Conservation (phyloP, 2,113 vertebrate genomes). For the Aldabrachelys gigantea region DNA sequence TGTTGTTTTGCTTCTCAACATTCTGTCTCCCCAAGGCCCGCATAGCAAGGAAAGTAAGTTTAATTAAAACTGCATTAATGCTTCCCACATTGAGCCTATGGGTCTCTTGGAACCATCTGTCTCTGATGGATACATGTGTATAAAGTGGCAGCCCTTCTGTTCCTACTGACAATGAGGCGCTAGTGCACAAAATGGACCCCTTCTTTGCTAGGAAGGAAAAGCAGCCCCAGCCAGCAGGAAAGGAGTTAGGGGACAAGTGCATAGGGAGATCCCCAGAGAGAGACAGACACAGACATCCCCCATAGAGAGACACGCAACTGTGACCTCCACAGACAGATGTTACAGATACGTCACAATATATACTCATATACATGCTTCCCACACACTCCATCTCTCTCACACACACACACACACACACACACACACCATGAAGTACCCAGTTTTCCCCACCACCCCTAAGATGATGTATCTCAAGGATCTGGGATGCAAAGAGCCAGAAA, state of each 20-base stretch:
- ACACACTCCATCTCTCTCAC: constrained; percentile 22
- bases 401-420: not conserved
- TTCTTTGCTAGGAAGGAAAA: not conserved
- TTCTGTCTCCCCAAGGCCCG: constrained; percentile 13
- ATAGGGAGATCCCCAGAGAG: no score
- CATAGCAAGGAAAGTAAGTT: constrained; percentile 3
- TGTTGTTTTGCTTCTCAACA: not conserved
- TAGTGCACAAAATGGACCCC: rapidly evolving
- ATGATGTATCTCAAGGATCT: not conserved
- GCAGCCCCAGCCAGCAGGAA: rapidly evolving
- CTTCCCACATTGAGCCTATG: not conserved
- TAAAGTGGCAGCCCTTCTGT: constrained; percentile 4
- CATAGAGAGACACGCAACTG: not conserved
- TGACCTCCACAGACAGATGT: rapidly evolving
- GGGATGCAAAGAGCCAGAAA: not conserved
- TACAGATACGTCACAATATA: rapidly evolving
- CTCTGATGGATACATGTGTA: not conserved
- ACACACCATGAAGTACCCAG: rapidly evolving
- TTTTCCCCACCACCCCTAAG: not conserved
- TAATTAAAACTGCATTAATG: constrained; percentile 59
- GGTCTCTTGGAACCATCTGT: constrained; percentile 36
- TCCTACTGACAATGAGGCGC: not conserved
- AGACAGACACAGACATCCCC: not conserved
- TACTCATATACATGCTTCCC: constrained; percentile 22
- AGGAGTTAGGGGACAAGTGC: not conserved